phyloP scores from a whole-genome alignment of 92 coral and sea anemone genomes.

The Epizoanthus scotinus region DNA sequence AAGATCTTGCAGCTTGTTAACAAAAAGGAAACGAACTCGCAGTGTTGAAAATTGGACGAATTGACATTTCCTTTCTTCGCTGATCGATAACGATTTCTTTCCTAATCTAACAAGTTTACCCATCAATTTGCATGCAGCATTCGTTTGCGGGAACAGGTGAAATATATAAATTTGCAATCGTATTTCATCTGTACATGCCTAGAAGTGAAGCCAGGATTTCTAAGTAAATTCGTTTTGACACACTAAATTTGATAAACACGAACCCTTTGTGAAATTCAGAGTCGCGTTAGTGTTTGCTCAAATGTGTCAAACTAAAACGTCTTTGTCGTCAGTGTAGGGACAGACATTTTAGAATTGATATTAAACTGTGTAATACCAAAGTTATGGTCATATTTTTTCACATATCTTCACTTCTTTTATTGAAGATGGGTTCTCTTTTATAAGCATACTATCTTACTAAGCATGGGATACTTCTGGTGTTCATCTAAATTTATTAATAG shows the following conservation, averaged over 20 bases:
- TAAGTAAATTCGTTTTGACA: conserved; percentile 30
- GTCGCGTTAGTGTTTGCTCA: conserved; percentile 24
- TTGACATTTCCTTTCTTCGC: neutral
- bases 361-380: conserved; percentile 15
- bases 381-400: neutral
- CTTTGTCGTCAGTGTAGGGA: neutral
- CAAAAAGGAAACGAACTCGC: conserved; percentile 7
- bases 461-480: neutral
- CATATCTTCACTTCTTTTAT: neutral
- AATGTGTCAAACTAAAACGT: conserved; percentile 33
- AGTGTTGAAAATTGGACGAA: neutral
- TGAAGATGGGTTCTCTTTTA: neutral
- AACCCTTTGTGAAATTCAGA: conserved; percentile 20
- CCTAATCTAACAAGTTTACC: neutral
- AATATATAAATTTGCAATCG: neutral
- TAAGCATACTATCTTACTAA: no score
- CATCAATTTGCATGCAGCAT: neutral
- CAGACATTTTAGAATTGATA: conserved; percentile 8
- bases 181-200: neutral
- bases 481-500: no score
- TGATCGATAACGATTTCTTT: neutral
- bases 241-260: conserved; percentile 27
- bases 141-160: conserved; percentile 12
- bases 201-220: neutral
- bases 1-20: neutral